Evolutionary conservation across 2,797 vertebrate species (phyloP).

Genomic region (Heterohyrax brucei): DNA sequence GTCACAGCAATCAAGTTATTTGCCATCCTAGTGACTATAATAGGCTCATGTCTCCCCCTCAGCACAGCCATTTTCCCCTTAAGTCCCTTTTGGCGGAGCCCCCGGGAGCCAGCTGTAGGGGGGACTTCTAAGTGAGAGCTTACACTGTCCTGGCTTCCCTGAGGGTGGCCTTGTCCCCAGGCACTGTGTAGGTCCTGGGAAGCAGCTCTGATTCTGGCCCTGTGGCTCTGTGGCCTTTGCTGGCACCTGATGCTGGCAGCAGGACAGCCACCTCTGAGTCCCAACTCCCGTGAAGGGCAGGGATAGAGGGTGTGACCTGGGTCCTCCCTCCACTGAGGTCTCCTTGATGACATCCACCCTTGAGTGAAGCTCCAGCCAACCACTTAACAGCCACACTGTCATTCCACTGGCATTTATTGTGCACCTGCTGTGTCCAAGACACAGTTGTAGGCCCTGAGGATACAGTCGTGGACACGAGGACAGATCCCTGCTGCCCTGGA

Average conservation of each 20-base stretch:
- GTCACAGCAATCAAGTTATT: background rate
- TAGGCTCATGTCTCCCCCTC: background rate
- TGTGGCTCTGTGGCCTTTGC: background rate
- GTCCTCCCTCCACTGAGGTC: background rate
- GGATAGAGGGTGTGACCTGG: background rate
- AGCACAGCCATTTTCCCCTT: background rate
- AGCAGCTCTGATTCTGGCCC: background rate
- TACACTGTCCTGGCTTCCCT: background rate
- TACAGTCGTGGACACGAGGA: background rate
- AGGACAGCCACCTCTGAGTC: conserved; percentile 27
- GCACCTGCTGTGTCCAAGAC: background rate
- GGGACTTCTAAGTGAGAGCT: background rate
- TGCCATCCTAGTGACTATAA: background rate
- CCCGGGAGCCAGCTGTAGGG: background rate
- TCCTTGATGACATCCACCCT: background rate
- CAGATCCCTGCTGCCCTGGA: background rate
- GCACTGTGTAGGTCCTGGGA: background rate
- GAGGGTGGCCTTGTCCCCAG: background rate
- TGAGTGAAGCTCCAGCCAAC: background rate
- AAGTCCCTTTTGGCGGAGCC: background rate
- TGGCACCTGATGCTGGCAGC: conserved; percentile 47
- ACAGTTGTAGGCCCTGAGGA: background rate
- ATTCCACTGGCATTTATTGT: background rate
- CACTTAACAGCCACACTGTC: background rate
- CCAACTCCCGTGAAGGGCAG: background rate